Conservation (phyloP, 2,797 vertebrate species). For the Bovichtus variegatus region DNA sequence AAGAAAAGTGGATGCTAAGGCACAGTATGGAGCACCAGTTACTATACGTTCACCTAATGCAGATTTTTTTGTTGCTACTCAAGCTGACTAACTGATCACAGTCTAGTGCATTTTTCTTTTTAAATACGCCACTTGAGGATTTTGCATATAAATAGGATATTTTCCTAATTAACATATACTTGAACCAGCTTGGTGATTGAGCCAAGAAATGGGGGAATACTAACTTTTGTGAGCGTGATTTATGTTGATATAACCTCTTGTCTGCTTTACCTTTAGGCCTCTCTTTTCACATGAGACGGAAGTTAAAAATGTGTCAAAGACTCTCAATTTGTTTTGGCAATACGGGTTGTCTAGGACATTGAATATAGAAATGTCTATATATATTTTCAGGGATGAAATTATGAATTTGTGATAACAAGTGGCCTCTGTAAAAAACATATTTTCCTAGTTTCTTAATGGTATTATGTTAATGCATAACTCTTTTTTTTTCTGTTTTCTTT, state of each 20-base stretch:
- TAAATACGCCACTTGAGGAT: constrained; percentile 9
- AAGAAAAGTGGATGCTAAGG: constrained; percentile 1
- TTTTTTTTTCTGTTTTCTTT: constrained; percentile 1
- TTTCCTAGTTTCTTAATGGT: constrained; percentile 2
- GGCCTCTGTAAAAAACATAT: not conserved
- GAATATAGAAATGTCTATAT: constrained; percentile 19
- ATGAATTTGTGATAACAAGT: not conserved
- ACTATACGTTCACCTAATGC: not conserved
- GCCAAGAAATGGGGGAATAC: constrained; percentile 2
- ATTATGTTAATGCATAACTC: not conserved
- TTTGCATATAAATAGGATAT: constrained; percentile 44
- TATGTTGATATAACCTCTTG: constrained; percentile 1
- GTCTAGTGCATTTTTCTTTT: constrained; percentile 22
- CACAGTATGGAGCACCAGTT: constrained; percentile 18
- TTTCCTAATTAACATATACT: constrained; percentile 54
- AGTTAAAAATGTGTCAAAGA: constrained; percentile 21
- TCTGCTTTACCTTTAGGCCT: constrained; percentile 12
- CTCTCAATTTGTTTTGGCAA: not conserved
- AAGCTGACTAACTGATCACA: constrained; percentile 2
- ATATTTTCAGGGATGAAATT: constrained; percentile 37
- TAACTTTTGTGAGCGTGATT: not conserved
- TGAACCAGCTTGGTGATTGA: constrained; percentile 33
- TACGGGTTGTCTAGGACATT: constrained; percentile 12
- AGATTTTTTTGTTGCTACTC: constrained; percentile 3
- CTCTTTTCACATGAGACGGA: constrained; percentile 7